Conservation (phyloP, 2,113 vertebrate species). For the Chrysemys picta region DNA sequence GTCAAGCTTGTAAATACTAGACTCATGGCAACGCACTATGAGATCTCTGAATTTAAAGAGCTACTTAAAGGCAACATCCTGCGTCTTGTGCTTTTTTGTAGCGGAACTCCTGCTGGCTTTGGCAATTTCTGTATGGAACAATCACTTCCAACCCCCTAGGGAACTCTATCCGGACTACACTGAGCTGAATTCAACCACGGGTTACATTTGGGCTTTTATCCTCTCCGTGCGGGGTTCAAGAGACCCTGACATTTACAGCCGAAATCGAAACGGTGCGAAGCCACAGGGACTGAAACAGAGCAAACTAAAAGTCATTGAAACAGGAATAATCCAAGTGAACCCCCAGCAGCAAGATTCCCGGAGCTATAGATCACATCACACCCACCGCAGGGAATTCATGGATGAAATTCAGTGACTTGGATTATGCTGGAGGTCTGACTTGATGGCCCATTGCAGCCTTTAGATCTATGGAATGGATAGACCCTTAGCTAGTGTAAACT, state of each 20-base stretch:
- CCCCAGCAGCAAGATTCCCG: fast-evolving
- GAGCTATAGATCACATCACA: neutral
- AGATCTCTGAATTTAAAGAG: fast-evolving
- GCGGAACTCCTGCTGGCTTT: neutral
- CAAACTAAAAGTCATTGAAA: fast-evolving
- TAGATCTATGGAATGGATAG: neutral
- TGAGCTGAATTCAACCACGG: neutral
- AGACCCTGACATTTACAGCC: neutral
- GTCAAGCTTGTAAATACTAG: neutral
- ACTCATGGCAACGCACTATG: neutral
- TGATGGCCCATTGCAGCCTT: neutral
- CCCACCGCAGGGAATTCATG: neutral
- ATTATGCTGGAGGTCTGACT: neutral
- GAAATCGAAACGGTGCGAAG: neutral
- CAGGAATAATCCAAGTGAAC: neutral
- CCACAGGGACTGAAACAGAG: neutral
- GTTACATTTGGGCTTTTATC: neutral
- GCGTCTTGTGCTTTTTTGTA: neutral
- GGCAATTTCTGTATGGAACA: fast-evolving
- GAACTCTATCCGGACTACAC: neutral
- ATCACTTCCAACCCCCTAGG: neutral
- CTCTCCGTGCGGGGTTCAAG: neutral
- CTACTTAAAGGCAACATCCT: neutral
- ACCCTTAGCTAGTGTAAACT: neutral
- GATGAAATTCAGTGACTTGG: too few relatives aligned